Percentiles rank a stretch among this genome's conserved stretches.
Conservation (phyloP, 2,113 vertebrate species). For the Spilogale gracilis region DNA sequence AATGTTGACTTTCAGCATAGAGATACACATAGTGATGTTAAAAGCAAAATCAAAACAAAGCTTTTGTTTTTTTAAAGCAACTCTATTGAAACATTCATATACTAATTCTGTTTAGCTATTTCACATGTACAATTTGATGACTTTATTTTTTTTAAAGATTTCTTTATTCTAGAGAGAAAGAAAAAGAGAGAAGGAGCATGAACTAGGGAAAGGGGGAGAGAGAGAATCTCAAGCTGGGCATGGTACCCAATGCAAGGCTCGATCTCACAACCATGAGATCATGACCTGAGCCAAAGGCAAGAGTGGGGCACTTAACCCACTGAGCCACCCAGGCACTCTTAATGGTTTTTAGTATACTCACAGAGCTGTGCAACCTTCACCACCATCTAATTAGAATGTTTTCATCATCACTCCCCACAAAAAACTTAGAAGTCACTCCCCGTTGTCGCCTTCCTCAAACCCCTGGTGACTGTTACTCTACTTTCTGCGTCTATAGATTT, state of each 20-base stretch:
- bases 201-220: neutral
- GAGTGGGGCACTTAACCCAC: neutral
- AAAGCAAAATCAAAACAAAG: conserved; percentile 24
- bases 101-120: neutral
- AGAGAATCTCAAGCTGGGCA: neutral
- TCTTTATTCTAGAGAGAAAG: neutral
- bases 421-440: neutral
- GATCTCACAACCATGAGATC: neutral
- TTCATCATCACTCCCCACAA: neutral
- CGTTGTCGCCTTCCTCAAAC: neutral
- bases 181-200: neutral
- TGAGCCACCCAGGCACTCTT: neutral
- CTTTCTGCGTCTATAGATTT: neutral
- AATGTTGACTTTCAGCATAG: neutral
- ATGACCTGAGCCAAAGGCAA: neutral
- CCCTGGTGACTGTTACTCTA: neutral
- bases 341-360: neutral
- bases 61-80: neutral
- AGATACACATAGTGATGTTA: neutral
- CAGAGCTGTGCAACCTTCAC: neutral
- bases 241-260: neutral
- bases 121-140: neutral
- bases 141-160: neutral
- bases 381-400: neutral
- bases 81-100: conserved; percentile 7